Conservation (phyloP, 2,888 invertebrate genomes). For the Plagiodera versicolora region DNA sequence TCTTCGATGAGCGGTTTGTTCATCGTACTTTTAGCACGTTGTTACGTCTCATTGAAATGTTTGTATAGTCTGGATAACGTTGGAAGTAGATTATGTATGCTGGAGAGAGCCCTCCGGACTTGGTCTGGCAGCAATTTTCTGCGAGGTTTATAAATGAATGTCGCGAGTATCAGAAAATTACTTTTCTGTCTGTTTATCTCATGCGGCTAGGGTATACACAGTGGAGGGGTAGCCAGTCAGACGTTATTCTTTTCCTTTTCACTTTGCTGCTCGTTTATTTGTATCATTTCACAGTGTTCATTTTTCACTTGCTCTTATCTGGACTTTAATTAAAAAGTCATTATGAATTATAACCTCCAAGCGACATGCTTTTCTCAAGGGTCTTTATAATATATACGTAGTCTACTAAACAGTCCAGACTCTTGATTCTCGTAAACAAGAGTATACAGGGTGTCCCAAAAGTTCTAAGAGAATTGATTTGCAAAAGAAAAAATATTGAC, state of each 20-base stretch:
- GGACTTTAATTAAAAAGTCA: constrained; percentile 46
- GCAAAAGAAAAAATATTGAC: too few species aligned
- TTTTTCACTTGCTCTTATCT: constrained; percentile 44
- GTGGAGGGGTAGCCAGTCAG: neutral
- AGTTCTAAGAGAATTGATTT: too few species aligned
- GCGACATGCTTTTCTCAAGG: constrained; percentile 19
- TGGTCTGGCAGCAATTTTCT: constrained; percentile 20
- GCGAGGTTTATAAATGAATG: constrained; percentile 27
- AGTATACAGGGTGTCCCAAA: too few species aligned
- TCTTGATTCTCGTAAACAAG: neutral
- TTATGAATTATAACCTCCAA: constrained; percentile 44
- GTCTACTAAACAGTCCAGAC: constrained; percentile 1
- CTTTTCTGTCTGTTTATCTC: constrained; percentile 33
- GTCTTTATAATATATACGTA: constrained; percentile 22
- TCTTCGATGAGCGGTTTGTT: too few species aligned
- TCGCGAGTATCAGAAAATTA: constrained; percentile 33
- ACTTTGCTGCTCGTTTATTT: constrained; percentile 31
- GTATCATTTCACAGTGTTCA: constrained; percentile 40
- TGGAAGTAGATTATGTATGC: too few species aligned
- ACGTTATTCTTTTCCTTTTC: constrained; percentile 18
- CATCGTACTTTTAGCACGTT: too few species aligned
- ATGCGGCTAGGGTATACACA: constrained; percentile 16
- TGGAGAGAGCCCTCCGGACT: neutral
- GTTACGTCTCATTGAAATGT: too few species aligned
- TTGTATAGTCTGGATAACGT: too few species aligned